phyloP scores from a whole-genome alignment of 2,113 vertebrate species.

The Mus spicilegus region DNA sequence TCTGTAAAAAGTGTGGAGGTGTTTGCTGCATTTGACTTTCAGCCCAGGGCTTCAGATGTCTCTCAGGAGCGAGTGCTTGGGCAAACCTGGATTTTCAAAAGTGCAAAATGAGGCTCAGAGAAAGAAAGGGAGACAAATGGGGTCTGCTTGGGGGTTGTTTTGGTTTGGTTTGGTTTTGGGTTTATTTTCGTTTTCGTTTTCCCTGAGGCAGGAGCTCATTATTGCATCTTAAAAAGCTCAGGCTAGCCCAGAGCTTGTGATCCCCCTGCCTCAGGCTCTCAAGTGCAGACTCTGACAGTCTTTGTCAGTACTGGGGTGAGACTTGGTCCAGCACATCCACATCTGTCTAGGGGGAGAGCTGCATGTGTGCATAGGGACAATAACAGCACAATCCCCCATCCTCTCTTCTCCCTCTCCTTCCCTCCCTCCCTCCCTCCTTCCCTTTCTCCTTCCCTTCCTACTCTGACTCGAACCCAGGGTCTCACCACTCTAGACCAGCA shows the following conservation, averaged over 20 bases:
- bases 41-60: neutral
- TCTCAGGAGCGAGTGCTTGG: neutral
- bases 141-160: neutral
- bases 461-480: neutral
- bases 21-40: neutral
- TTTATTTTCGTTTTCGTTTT: neutral
- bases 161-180: too few species aligned
- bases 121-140: neutral
- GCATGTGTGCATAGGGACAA: rapidly evolving
- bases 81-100: neutral
- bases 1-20: neutral
- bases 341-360: neutral
- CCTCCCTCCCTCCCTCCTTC: too few species aligned
- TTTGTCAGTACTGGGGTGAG: neutral
- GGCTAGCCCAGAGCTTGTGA: neutral
- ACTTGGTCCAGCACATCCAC: neutral
- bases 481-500: neutral
- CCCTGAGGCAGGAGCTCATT: neutral
- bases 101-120: neutral
- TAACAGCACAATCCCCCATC: too few species aligned
- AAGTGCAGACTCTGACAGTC: neutral
- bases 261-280: neutral
- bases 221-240: neutral
- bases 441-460: neutral
- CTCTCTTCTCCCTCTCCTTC: too few species aligned